Conservation (phyloP, 2,888 invertebrate genomes). For the Camptogramma bilineatum region DNA sequence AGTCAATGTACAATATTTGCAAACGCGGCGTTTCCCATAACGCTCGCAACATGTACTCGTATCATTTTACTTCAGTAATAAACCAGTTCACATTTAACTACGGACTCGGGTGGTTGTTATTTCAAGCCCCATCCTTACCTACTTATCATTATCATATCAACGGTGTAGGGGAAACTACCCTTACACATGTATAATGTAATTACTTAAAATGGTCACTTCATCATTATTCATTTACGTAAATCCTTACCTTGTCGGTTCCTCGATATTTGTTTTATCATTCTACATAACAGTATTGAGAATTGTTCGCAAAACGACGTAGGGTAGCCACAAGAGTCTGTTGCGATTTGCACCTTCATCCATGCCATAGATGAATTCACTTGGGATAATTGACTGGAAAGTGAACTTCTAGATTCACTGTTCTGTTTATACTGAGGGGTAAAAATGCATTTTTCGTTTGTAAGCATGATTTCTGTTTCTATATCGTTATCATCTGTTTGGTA, state of each 20-base stretch:
- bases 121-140: no score
- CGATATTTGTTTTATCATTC: conserved; percentile 86
- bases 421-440: conserved; percentile 71
- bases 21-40: no score
- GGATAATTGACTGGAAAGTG: conserved; percentile 70
- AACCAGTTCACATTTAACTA: no score
- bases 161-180: no score
- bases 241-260: conserved; percentile 84
- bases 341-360: conserved; percentile 84
- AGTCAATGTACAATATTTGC: no score
- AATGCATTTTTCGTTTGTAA: conserved; percentile 70
- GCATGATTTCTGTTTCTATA: conserved; percentile 71
- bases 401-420: conserved; percentile 66
- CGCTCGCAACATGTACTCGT: no score
- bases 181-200: conserved; percentile 28
- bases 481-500: conserved; percentile 69
- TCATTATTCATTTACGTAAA: conserved; percentile 17
- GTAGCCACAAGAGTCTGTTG: conserved; percentile 71
- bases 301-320: conserved; percentile 84
- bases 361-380: conserved; percentile 71
- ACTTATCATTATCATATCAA: no score
- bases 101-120: no score
- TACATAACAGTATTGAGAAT: conserved; percentile 83
- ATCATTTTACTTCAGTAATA: no score
- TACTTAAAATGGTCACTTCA: conserved; percentile 14